Conservation (phyloP, 2,888 invertebrate genomes). For the Brenthis ino region DNA sequence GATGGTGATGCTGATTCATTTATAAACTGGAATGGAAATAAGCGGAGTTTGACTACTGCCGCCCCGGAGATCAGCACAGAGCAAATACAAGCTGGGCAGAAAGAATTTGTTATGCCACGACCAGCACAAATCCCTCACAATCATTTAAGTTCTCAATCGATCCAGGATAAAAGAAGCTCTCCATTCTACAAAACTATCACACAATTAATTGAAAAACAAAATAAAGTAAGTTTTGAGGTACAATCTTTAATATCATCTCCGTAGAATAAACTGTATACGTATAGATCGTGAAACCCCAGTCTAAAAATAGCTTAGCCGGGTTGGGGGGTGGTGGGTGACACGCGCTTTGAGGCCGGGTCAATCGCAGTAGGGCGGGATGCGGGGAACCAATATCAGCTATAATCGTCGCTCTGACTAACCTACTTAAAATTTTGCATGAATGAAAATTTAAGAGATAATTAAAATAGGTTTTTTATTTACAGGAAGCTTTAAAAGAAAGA, state of each 20-base stretch:
- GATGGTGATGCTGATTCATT: constrained; percentile 77
- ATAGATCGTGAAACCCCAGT: constrained; percentile 62
- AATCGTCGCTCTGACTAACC: constrained; percentile 46
- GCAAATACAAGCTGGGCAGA: constrained; percentile 75
- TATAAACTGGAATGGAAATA: constrained; percentile 79
- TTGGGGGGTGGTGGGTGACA: constrained; percentile 73
- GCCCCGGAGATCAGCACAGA: constrained; percentile 56
- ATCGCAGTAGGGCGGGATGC: constrained; percentile 56
- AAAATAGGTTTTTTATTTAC: constrained; percentile 48
- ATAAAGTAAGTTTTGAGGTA: constrained; percentile 75
- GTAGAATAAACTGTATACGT: constrained; percentile 45
- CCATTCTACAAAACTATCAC: constrained; percentile 79
- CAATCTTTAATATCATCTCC: constrained; percentile 32
- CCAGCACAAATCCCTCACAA: constrained; percentile 75
- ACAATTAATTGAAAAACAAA: constrained; percentile 70
- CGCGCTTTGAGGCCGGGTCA: constrained; percentile 75
- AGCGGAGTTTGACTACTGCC: constrained; percentile 69
- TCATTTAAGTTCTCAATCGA: constrained; percentile 57
- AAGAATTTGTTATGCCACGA: constrained; percentile 84
- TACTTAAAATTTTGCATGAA: constrained; percentile 41
- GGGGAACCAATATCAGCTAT: constrained; percentile 47
- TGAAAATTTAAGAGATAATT: constrained; percentile 31
- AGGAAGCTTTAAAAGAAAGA: constrained; percentile 63
- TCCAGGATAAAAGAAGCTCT: constrained; percentile 55
- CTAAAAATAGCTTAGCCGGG: constrained; percentile 79